Percentiles rank a stretch among this genome's conserved stretches.
Evolutionary conservation across 2,888 invertebrate species (phyloP).

Genomic region (Amphiduros pacificus): DNA sequence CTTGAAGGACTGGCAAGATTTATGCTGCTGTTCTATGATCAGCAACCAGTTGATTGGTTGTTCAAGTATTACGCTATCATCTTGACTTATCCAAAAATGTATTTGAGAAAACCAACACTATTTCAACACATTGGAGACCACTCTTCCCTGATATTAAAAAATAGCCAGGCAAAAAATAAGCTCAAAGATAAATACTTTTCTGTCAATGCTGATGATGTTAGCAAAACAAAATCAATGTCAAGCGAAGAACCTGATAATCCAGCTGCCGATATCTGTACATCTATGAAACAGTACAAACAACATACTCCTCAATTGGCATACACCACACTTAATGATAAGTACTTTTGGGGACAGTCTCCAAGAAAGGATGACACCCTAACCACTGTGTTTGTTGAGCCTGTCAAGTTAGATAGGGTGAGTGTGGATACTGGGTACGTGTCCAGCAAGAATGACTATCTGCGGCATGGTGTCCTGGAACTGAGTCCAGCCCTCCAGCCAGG

Average conservation of each 20-base stretch:
- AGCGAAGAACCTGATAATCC: slow-evolving; percentile 47
- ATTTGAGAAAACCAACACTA: neutral
- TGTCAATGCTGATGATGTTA: too few species aligned
- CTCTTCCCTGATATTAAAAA: slow-evolving; percentile 36
- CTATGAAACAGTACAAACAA: slow-evolving; percentile 45
- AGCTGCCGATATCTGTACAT: slow-evolving; percentile 51
- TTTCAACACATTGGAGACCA: slow-evolving; percentile 1
- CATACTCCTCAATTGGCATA: slow-evolving; percentile 52
- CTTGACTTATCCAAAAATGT: neutral
- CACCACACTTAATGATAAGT: slow-evolving; percentile 11
- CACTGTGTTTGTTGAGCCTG: slow-evolving; percentile 18
- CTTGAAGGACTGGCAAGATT: neutral
- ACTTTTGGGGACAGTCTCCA: slow-evolving; percentile 28
- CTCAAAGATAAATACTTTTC: slow-evolving; percentile 41
- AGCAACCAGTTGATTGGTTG: slow-evolving; percentile 2
- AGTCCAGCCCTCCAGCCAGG: too few species aligned
- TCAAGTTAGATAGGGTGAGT: slow-evolving; percentile 7
- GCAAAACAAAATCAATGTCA: too few species aligned
- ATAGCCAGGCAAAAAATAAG: slow-evolving; percentile 35
- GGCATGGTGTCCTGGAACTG: slow-evolving; percentile 18
- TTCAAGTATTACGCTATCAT: neutral
- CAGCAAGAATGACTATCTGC: slow-evolving; percentile 13
- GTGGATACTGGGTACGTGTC: slow-evolving; percentile 21
- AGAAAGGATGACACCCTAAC: slow-evolving; percentile 10
- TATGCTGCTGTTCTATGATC: neutral